phyloP scores from a whole-genome alignment of 2,797 vertebrate genomes.

The Gorsachius magnificus region DNA sequence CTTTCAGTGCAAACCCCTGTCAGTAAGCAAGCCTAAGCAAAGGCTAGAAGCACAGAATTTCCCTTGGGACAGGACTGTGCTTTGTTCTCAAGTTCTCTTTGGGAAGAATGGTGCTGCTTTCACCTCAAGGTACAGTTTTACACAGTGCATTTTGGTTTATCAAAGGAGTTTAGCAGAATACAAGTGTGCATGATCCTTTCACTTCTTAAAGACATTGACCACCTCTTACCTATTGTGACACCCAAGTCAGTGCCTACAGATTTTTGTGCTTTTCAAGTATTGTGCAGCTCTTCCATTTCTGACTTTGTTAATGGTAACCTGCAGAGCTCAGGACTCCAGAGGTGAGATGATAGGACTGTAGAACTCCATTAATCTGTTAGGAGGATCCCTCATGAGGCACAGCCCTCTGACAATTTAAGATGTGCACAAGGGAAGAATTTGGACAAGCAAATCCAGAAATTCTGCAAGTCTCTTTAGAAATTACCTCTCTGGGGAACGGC shows the following conservation, averaged over 20 bases:
- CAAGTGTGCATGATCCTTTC: not conserved
- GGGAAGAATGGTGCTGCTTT: not conserved
- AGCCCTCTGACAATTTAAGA: not conserved
- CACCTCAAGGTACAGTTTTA: not conserved
- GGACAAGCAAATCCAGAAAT: not conserved
- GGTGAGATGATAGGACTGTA: not conserved
- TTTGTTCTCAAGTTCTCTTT: not conserved
- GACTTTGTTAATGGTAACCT: not conserved
- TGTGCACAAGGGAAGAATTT: not conserved
- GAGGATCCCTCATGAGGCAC: not conserved
- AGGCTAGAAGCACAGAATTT: not conserved
- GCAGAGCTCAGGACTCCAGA: not conserved
- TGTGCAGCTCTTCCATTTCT: not conserved
- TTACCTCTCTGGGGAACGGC: not conserved
- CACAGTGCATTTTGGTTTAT: not conserved
- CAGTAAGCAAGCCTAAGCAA: slow-evolving; percentile 2
- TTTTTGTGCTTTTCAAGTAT: not conserved
- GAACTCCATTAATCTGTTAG: not conserved
- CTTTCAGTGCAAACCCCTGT: not conserved
- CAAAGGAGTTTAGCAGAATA: not conserved
- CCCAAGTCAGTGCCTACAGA: not conserved
- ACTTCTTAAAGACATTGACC: not conserved
- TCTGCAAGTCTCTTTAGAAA: not conserved
- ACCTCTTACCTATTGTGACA: not conserved
- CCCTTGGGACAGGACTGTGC: not conserved